A percentile compares a stretch with the other conserved stretches of the same genome.
These are phyloP conservation scores for Vimba vimba DNA, from an alignment of 2,113 vertebrate species.

Conservation along the genomic window DNA sequence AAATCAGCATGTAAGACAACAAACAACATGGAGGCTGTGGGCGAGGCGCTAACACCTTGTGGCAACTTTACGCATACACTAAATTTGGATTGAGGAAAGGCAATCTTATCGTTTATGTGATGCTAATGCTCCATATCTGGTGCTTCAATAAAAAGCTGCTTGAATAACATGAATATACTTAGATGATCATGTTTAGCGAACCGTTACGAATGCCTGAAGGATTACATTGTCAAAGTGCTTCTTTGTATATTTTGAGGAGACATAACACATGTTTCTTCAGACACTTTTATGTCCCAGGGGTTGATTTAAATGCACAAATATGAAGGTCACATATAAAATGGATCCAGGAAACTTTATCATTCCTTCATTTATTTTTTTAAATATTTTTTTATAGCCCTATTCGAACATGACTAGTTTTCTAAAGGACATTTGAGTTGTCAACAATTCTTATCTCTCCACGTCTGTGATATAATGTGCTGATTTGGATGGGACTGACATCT, in stretches of 20 bases:
- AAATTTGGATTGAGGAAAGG: conserved; percentile 9
- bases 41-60: background rate
- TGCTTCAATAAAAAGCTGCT: conserved; percentile 40
- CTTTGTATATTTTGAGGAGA: conserved; percentile 4
- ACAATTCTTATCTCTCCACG: too few relatives aligned
- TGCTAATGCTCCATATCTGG: conserved; percentile 33
- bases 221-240: background rate
- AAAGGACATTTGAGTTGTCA: too few relatives aligned
- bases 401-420: too few relatives aligned
- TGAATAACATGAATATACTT: conserved; percentile 32
- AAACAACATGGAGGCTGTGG: conserved; percentile 3
- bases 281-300: background rate
- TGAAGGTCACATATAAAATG: background rate
- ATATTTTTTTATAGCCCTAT: background rate
- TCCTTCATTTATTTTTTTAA: background rate
- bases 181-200: conserved; percentile 28
- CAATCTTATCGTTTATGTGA: background rate
- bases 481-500: too few relatives aligned
- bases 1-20: conserved; percentile 37
- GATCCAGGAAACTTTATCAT: background rate
- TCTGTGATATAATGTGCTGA: too few relatives aligned
- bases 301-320: background rate
- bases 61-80: background rate
- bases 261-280: background rate
- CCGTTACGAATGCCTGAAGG: background rate